phyloP scores from a whole-genome alignment of 53 echinoderm and acorn worm genomes.

The Stichopus horrens region DNA sequence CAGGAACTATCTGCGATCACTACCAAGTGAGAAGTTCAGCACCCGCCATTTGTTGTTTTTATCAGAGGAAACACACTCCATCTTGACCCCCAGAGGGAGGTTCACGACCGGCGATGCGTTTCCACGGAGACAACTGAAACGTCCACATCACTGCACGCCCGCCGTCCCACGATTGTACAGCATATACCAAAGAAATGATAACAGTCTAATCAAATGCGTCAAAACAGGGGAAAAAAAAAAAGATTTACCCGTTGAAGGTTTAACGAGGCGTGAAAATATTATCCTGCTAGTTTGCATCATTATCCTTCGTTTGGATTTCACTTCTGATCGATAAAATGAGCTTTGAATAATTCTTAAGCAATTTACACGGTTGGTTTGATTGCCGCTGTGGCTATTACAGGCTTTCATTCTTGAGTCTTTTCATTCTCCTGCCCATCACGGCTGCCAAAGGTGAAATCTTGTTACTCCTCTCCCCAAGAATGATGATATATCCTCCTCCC shows the following conservation, averaged over 20 bases:
- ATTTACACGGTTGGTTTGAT: conserved; percentile 40
- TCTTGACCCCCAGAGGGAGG: too few relatives aligned
- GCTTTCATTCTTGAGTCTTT: not conserved
- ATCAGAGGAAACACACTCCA: too few relatives aligned
- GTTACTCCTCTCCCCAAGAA: not conserved
- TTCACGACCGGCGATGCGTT: too few relatives aligned
- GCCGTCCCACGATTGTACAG: too few relatives aligned
- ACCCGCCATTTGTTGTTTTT: too few relatives aligned
- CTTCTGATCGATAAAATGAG: not conserved
- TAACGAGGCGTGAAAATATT: not conserved
- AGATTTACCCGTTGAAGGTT: not conserved
- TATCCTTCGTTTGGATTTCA: not conserved
- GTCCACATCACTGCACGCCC: too few relatives aligned
- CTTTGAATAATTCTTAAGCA: not conserved
- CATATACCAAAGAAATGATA: not conserved
- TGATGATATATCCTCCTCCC: not conserved
- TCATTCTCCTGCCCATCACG: conserved; percentile 22
- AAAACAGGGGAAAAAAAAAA: not conserved
- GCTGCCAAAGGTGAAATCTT: conserved; percentile 17
- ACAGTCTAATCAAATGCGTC: not conserved
- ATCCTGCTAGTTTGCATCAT: not conserved
- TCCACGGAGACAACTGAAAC: too few relatives aligned
- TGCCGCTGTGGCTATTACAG: conserved; percentile 15
- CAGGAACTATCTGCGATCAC: too few relatives aligned
- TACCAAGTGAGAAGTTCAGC: too few relatives aligned